Evolutionary conservation across 1,140 invertebrate species (phyloP).

Genomic region (Drosophila suzukii): DNA sequence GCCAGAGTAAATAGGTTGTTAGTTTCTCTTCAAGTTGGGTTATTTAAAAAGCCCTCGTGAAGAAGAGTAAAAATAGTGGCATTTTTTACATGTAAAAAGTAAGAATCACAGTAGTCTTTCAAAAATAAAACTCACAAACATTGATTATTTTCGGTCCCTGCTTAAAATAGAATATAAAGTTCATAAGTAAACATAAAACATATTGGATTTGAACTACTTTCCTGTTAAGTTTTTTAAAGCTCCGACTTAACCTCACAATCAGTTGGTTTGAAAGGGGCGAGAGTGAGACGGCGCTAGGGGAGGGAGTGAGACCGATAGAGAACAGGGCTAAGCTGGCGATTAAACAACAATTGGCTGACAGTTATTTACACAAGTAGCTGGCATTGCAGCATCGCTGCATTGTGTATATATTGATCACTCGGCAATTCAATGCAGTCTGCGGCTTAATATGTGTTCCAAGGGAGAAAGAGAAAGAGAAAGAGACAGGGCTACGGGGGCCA

Average conservation of each 20-base stretch:
- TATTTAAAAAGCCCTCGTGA: too few relatives aligned
- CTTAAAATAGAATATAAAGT: too few relatives aligned
- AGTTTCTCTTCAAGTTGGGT: too few relatives aligned
- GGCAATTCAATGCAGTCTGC: conserved; percentile 49
- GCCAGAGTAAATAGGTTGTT: too few relatives aligned
- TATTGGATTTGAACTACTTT: too few relatives aligned
- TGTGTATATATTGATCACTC: conserved; percentile 51
- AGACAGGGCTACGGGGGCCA: neutral
- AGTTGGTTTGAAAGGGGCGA: conserved; percentile 9
- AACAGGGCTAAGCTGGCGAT: conserved; percentile 69
- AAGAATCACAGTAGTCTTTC: too few relatives aligned
- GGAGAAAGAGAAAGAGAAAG: neutral
- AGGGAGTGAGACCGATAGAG: neutral
- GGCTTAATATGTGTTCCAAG: conserved; percentile 33
- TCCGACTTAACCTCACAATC: conserved; percentile 65
- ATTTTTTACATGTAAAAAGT: too few relatives aligned
- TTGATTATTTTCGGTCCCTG: too few relatives aligned
- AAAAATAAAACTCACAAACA: too few relatives aligned
- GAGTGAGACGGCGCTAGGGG: neutral
- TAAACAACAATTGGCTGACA: conserved; percentile 83
- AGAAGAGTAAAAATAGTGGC: too few relatives aligned
- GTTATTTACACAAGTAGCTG: conserved; percentile 81
- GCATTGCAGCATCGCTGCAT: conserved; percentile 40
- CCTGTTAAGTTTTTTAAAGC: neutral
- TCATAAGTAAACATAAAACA: too few relatives aligned